Conservation (phyloP, 2,797 vertebrate species). For the Periophthalmus magnuspinnatus region DNA sequence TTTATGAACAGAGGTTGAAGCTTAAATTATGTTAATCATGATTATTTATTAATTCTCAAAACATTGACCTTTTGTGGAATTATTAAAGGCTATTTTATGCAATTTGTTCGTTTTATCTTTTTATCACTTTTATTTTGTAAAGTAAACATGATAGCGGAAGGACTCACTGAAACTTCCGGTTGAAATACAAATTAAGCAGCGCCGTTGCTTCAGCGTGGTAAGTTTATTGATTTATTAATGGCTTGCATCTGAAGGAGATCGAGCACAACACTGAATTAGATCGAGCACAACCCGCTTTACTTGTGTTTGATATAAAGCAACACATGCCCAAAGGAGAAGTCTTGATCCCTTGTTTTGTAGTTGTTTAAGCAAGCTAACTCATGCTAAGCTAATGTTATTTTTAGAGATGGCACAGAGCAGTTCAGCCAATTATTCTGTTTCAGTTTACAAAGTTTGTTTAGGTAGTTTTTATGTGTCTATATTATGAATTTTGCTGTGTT, state of each 20-base stretch:
- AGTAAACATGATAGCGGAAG: slow-evolving; percentile 31
- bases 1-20: neutral
- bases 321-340: neutral
- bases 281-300: rapidly evolving
- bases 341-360: rapidly evolving
- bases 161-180: slow-evolving; percentile 31
- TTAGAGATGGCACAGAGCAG: slow-evolving; percentile 21
- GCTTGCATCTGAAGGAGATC: neutral
- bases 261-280: rapidly evolving
- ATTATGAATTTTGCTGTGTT: neutral
- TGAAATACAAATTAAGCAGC: slow-evolving; percentile 65
- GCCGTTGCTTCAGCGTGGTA: slow-evolving; percentile 59
- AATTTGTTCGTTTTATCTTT: neutral
- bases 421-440: slow-evolving; percentile 11
- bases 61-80: neutral
- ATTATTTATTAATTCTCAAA: neutral
- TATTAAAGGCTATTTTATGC: neutral
- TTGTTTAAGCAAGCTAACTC: slow-evolving; percentile 26
- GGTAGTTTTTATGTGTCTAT: neutral
- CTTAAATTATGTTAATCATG: neutral
- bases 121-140: neutral
- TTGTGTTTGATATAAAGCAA: rapidly evolving
- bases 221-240: neutral
- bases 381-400: slow-evolving; percentile 39
- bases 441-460: neutral